A percentile compares a stretch with the other conserved stretches of the same genome.
These are phyloP conservation scores for Nephrotoma guestfalica DNA, from an alignment of 2,888 invertebrate genomes.

Conservation along the genomic window DNA sequence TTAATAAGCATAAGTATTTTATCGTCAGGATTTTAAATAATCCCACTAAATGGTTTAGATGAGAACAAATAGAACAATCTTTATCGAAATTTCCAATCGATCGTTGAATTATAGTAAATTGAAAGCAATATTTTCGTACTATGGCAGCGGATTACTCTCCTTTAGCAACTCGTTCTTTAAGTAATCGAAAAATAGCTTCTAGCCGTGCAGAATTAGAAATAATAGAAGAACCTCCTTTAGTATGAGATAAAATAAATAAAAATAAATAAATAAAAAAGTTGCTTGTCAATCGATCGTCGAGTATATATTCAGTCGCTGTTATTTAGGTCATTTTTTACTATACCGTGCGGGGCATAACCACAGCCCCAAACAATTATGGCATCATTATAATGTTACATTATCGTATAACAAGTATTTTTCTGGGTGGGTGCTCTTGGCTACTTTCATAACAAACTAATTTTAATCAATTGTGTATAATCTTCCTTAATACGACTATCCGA, in stretches of 20 bases:
- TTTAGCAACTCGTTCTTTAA: constrained; percentile 37
- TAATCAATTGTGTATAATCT: not conserved
- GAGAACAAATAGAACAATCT: constrained; percentile 48
- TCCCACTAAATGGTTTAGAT: constrained; percentile 45
- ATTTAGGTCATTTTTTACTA: not conserved
- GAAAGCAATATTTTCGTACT: constrained; percentile 44
- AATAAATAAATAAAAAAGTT: constrained; percentile 42
- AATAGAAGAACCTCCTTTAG: constrained; percentile 49
- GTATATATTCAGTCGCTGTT: constrained; percentile 17
- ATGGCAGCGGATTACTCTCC: constrained; percentile 47
- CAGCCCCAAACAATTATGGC: not conserved
- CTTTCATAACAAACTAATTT: not conserved
- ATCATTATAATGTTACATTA: not conserved
- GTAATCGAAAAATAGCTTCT: constrained; percentile 47
- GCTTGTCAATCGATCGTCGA: constrained; percentile 45
- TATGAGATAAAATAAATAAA: constrained; percentile 31
- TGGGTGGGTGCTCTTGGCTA: not conserved
- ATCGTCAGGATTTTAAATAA: constrained; percentile 55
- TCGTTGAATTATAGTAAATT: constrained; percentile 41
- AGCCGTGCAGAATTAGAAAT: constrained; percentile 65
- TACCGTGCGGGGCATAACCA: not conserved
- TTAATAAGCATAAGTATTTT: constrained; percentile 22
- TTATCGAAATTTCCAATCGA: constrained; percentile 35
- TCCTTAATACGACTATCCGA: not conserved
- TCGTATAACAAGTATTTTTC: constrained; percentile 2